phyloP scores from a whole-genome alignment of 1,140 invertebrate species.

The Lasioglossum albipes region DNA sequence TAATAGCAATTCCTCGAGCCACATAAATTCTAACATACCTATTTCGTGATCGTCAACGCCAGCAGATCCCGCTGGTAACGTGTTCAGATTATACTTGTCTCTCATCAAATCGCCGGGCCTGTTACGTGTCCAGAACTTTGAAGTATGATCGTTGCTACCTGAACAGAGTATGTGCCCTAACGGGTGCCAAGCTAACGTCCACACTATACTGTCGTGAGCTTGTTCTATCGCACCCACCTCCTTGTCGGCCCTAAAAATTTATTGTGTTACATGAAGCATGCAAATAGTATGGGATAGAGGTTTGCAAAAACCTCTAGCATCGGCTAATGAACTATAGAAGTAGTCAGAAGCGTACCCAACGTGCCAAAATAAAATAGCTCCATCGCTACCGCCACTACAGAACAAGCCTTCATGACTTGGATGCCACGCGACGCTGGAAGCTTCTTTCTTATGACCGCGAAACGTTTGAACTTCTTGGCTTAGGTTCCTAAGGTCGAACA shows the following conservation, averaged over 20 bases:
- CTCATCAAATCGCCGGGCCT: slow-evolving; percentile 98
- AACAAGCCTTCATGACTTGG: slow-evolving; percentile 97
- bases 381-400: slow-evolving; percentile 97
- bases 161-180: slow-evolving; percentile 98
- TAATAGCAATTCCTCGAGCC: not conserved
- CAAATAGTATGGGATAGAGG: not conserved
- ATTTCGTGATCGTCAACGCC: slow-evolving; percentile 87
- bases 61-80: slow-evolving; percentile 87
- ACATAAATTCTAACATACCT: slow-evolving; percentile 72
- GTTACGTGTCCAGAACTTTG: slow-evolving; percentile 99
- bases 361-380: slow-evolving; percentile 98
- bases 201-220: slow-evolving; percentile 99
- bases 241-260: slow-evolving; percentile 90
- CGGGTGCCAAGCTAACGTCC: slow-evolving; percentile 99
- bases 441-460: slow-evolving; percentile 99
- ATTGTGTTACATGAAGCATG: not conserved
- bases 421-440: slow-evolving; percentile 98
- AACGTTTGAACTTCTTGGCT: slow-evolving; percentile 97
- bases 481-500: slow-evolving; percentile 98
- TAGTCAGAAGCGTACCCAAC: slow-evolving; percentile 87
- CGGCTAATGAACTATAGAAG: not conserved
- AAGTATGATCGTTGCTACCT: slow-evolving; percentile 98
- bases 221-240: slow-evolving; percentile 99
- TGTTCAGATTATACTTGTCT: slow-evolving; percentile 98
- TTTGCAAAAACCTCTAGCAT: too few species aligned